Conservation (phyloP, 2,888 invertebrate genomes). For the Habroteleia sp. region DNA sequence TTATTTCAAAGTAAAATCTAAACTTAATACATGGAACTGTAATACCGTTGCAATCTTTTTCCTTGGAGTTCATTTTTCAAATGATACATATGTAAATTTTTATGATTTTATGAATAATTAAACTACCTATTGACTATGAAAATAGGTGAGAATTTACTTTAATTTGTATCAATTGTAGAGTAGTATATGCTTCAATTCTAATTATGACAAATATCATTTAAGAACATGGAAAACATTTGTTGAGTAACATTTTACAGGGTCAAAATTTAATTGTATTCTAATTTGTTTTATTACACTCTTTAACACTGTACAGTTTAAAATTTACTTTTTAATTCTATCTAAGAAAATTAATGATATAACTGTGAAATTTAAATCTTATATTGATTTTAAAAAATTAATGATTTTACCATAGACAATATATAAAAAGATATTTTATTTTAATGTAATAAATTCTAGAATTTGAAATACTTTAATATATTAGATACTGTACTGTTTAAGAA, state of each 20-base stretch:
- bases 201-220: constrained; percentile 19
- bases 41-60: constrained; percentile 41
- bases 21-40: constrained; percentile 49
- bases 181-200: constrained; percentile 44
- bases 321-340: no score
- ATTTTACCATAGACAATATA: no score
- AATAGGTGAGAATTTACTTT: constrained; percentile 35
- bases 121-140: constrained; percentile 52
- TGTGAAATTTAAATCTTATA: no score
- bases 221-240: constrained; percentile 16
- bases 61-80: constrained; percentile 1
- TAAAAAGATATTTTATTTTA: no score
- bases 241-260: not conserved
- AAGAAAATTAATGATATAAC: no score
- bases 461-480: no score
- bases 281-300: constrained; percentile 5
- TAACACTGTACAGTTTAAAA: no score
- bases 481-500: no score
- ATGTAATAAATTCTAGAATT: no score
- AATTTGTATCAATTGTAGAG: constrained; percentile 3
- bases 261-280: constrained; percentile 3
- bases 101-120: constrained; percentile 7
- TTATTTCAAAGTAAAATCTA: constrained; percentile 28
- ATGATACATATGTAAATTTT: constrained; percentile 14
- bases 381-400: no score